Base-by-base conservation (phyloP, 2,888 invertebrate genomes). In the Drosophila yooni region DNA sequence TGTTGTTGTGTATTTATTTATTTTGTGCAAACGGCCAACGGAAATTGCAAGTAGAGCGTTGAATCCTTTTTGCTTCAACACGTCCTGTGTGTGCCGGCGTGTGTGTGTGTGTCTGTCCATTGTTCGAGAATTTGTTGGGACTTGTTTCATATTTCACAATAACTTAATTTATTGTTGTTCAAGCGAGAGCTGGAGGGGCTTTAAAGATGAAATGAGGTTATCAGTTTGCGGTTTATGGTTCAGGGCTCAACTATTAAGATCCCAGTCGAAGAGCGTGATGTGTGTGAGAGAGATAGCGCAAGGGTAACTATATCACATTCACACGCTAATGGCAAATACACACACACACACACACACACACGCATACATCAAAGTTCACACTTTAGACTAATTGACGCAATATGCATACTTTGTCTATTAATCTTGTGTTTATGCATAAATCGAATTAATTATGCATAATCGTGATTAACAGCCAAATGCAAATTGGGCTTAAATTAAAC, bases 1-100 rank as follows among this genome's bases (percentile, higher is more conserved):
- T 38, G 36, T 7, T 15, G 46, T 46, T 54, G 18, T 36, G 18
- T 70, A 54, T 70, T 81, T 82, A 82, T 81, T 85, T 82, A 70
- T 82, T 73, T 82, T 79, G 66, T 76, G 75, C 73, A 81, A 87
- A 81, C 76, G 79, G 73, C 54, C 83, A 88, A 83, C 90, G 85
- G 90, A 85, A 88, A 90, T 85, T 90, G 90, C 89, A 85, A 85
- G 85, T 90, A 72, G 89, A 85, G 89, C 89, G 90, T 85, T 90
- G 90, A 85, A 85, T 85, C 85, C 85, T 82, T 84, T 85, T 90
- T 88, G 89, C 90, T 83, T 90, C 87, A 85, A 90, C 85, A 90
- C 85, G 89, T 88, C 70, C 70, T 51, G 57, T 56, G 51, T 43
- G 31, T 33, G 40, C 67, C 11, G 31, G 2, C 21, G 29, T 21